Conservation (phyloP, 2,888 invertebrate genomes). For the Cataglyphis cursor region DNA sequence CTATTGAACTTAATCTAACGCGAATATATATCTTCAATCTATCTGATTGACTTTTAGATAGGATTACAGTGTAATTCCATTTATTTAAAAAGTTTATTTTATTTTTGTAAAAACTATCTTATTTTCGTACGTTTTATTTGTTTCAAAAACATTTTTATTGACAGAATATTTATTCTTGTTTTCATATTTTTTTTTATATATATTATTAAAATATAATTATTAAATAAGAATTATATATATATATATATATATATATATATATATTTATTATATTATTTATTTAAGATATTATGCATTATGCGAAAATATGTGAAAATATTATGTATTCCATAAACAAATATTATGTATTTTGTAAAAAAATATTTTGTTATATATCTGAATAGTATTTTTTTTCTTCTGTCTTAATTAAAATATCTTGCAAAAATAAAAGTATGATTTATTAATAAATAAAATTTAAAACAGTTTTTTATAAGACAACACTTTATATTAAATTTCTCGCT, state of each 20-base stretch:
- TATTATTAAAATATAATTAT: neutral
- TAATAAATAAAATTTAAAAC: neutral
- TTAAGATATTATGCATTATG: neutral
- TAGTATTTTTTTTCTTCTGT: neutral
- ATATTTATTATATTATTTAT: neutral
- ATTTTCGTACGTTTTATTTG: neutral
- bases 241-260: neutral
- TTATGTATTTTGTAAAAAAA: neutral
- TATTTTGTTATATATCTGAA: neutral
- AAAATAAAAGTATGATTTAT: neutral
- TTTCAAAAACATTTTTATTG: neutral
- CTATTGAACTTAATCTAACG: neutral
- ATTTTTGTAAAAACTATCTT: neutral
- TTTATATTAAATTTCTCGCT: neutral
- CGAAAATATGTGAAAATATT: too few species aligned
- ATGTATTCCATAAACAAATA: too few species aligned
- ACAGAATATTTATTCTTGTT: neutral
- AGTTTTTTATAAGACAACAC: neutral
- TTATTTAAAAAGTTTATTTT: neutral
- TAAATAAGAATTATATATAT: neutral
- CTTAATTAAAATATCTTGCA: neutral
- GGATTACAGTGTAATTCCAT: slow-evolving; percentile 2
- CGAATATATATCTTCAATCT: neutral
- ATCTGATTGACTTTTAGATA: neutral
- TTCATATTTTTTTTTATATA: neutral